Evolutionary conservation across 2,113 vertebrate genomes (phyloP).

Genomic region (Zapornia atra): DNA sequence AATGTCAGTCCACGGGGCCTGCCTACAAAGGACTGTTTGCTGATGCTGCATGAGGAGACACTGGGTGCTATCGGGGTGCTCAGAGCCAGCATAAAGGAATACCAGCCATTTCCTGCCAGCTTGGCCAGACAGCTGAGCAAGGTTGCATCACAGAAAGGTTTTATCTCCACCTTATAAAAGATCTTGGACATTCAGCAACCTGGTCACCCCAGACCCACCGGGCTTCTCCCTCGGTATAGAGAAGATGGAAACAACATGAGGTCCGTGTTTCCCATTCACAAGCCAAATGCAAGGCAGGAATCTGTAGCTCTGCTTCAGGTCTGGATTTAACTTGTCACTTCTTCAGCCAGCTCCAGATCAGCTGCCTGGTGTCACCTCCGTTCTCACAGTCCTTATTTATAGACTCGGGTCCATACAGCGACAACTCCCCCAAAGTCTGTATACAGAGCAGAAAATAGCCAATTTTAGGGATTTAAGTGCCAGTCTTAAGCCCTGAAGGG

Average conservation of each 20-base stretch:
- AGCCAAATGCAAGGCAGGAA: background rate
- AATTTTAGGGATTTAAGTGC: constrained; percentile 15
- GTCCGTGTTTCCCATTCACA: background rate
- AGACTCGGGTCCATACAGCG: background rate
- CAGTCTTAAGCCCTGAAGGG: constrained; percentile 8
- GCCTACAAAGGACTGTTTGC: background rate
- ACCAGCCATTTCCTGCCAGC: background rate
- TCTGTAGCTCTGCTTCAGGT: background rate
- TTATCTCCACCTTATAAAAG: background rate
- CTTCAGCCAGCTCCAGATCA: background rate
- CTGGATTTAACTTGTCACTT: background rate
- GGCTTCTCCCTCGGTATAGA: background rate
- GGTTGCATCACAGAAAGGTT: background rate
- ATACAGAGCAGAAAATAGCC: constrained; percentile 28
- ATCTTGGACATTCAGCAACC: background rate
- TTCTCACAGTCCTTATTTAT: background rate
- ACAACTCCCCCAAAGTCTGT: background rate
- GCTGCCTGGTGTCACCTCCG: background rate
- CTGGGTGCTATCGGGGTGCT: background rate
- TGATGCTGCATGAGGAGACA: background rate
- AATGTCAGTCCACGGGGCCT: background rate
- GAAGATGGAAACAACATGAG: background rate
- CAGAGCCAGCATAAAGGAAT: background rate
- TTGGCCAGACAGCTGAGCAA: background rate
- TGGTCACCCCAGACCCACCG: background rate